Conservation (phyloP, 2,888 invertebrate genomes). For the Schizaphis graminum region DNA sequence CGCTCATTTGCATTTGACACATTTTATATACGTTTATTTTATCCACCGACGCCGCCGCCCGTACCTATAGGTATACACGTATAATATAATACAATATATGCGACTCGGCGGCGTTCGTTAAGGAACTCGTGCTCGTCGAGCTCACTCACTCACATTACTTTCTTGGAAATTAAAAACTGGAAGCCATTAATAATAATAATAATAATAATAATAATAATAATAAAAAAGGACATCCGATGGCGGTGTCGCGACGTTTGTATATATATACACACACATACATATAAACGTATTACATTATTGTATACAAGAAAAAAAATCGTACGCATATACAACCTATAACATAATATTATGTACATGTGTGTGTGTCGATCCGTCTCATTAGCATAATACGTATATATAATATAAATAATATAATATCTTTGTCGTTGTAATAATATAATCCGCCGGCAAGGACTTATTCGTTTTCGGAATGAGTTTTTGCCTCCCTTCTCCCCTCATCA, state of each 20-base stretch:
- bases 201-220: constrained; percentile 52
- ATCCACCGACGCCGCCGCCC: constrained; percentile 30
- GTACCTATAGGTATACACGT: neutral
- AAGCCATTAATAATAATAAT: constrained; percentile 62
- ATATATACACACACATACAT: neutral
- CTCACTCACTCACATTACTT: constrained; percentile 14
- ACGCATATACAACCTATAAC: neutral
- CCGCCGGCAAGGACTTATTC: constrained; percentile 44
- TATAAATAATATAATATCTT: constrained; percentile 1
- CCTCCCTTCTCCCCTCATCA: neutral
- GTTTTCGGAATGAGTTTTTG: constrained; percentile 39
- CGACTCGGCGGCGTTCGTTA: constrained; percentile 36
- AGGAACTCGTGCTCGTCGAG: neutral
- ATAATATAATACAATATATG: neutral
- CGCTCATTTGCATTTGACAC: constrained; percentile 63
- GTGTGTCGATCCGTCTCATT: constrained; percentile 47
- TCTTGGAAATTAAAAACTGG: constrained; percentile 64
- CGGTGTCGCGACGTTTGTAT: constrained; percentile 52
- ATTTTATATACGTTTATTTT: constrained; percentile 52
- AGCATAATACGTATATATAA: constrained; percentile 37
- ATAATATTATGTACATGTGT: neutral
- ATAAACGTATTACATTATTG: neutral
- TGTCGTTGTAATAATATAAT: constrained; percentile 39
- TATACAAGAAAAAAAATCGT: constrained; percentile 46
- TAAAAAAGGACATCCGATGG: constrained; percentile 43